These are phyloP conservation scores for Mus musculus DNA, from an alignment of 2,113 vertebrate species.

Conservation along the genomic window GRCm39 chr7:96441501-96442000, in stretches of 20 bases:
- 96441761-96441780: background rate
- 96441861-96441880: background rate
- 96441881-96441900: background rate
- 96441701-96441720: background rate
- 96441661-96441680: background rate
- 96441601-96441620: background rate
- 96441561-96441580: background rate
- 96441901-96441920: background rate
- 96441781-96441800: background rate
- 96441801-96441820: background rate
- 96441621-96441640: background rate
- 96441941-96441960: background rate
- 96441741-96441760: background rate
- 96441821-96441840: background rate
- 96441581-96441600: background rate
- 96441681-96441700: background rate
- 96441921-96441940: background rate
- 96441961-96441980: background rate
- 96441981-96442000: background rate
- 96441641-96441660: background rate
- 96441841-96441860: background rate
- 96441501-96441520: background rate
- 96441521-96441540: background rate
- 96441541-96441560: fast-evolving
- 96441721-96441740: background rate